Percentiles rank a stretch among this genome's conserved stretches.
Evolutionary conservation across 2,113 vertebrate species (phyloP).

Genomic region (pig (Sus scrofa)): T2T-Sscrofa CM000821.6:33436001-33436500

Average conservation of each 20-base stretch:
- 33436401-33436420: background rate
- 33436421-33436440: background rate
- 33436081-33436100: background rate
- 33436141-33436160: background rate
- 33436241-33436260: too few relatives aligned
- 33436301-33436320: background rate
- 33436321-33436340: background rate
- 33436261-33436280: background rate
- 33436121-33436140: accelerated
- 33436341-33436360: background rate
- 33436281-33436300: background rate
- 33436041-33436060: background rate
- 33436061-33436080: background rate
- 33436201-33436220: background rate
- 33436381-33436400: constrained; percentile 45
- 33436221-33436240: background rate
- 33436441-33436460: constrained; percentile 47
- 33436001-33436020: background rate
- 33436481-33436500: background rate
- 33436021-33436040: background rate
- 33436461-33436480: constrained; percentile 24
- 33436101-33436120: background rate
- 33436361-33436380: background rate
- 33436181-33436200: background rate
- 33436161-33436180: background rate